Percentiles rank a stretch among this genome's conserved stretches.
These are phyloP conservation scores for Pedetes capensis DNA, from an alignment of 2,113 vertebrate species.

Conservation along the genomic window DNA sequence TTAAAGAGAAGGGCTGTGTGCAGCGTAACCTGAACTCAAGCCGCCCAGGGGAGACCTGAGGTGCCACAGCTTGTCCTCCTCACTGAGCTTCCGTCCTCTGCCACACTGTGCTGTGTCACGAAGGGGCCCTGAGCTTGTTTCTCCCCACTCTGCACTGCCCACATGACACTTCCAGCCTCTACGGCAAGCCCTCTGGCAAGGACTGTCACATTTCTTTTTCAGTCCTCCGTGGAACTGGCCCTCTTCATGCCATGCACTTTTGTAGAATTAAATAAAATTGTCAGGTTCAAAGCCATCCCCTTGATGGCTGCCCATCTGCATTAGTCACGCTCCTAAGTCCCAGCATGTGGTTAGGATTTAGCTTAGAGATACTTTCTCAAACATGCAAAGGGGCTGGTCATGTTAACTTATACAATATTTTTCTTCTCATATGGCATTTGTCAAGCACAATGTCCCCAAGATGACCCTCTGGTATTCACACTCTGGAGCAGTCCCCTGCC, in stretches of 20 bases:
- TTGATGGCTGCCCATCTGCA: not conserved
- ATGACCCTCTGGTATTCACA: not conserved
- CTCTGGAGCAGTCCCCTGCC: not conserved
- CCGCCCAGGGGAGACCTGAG: too few relatives aligned
- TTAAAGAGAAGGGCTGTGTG: not conserved
- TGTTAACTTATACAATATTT: not conserved
- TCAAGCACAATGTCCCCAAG: not conserved
- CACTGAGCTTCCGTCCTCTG: fast-evolving
- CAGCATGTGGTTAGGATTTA: not conserved
- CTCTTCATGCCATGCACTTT: not conserved
- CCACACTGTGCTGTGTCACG: fast-evolving
- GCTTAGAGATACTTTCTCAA: not conserved
- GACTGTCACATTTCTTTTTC: not conserved
- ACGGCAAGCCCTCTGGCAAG: not conserved
- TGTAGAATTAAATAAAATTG: not conserved
- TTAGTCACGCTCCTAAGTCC: not conserved
- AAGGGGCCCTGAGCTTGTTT: not conserved
- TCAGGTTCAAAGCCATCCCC: not conserved
- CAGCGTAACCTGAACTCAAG: fast-evolving
- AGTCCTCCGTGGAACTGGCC: not conserved
- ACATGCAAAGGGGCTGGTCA: not conserved
- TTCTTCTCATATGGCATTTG: not conserved
- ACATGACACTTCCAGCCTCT: not conserved
- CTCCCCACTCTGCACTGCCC: too few relatives aligned
- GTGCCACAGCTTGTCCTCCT: fast-evolving